Percentiles rank a stretch among this genome's conserved stretches.
phyloP scores from a whole-genome alignment of 1,140 invertebrate species.

The Nebria ingens region DNA sequence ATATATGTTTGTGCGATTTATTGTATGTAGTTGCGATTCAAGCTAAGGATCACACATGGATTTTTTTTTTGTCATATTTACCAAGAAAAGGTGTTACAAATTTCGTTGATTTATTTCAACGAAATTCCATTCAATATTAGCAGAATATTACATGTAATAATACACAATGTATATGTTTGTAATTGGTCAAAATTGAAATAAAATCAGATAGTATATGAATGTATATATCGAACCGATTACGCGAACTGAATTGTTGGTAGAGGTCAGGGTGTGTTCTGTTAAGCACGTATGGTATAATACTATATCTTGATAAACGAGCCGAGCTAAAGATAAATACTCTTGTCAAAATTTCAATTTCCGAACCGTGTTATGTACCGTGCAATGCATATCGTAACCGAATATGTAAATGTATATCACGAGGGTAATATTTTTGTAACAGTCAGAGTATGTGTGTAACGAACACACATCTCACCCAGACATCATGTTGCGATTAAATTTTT shows the following conservation, averaged over 20 bases:
- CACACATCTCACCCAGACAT: no score
- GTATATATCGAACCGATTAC: neutral
- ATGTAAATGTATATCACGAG: slow-evolving; percentile 27
- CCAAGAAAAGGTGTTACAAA: neutral
- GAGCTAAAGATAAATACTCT: slow-evolving; percentile 30
- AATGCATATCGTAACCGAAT: neutral
- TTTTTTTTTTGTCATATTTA: no score
- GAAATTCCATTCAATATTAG: neutral
- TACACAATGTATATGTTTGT: neutral
- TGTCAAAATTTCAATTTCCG: slow-evolving; percentile 34
- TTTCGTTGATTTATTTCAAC: neutral
- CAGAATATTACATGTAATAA: neutral
- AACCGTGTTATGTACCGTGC: slow-evolving; percentile 19
- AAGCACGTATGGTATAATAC: neutral
- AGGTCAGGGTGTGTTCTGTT: neutral
- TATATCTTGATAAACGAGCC: slow-evolving; percentile 23
- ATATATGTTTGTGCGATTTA: neutral
- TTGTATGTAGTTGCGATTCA: neutral
- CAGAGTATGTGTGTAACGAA: no score
- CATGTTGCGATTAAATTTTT: no score
- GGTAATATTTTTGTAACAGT: no score
- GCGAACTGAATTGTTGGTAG: neutral
- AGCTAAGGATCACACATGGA: neutral
- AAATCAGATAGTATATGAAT: neutral
- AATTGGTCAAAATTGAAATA: no score